These are phyloP conservation scores for Arrhamphus sclerolepis DNA, from an alignment of 2,797 vertebrate genomes.

Conservation along the genomic window DNA sequence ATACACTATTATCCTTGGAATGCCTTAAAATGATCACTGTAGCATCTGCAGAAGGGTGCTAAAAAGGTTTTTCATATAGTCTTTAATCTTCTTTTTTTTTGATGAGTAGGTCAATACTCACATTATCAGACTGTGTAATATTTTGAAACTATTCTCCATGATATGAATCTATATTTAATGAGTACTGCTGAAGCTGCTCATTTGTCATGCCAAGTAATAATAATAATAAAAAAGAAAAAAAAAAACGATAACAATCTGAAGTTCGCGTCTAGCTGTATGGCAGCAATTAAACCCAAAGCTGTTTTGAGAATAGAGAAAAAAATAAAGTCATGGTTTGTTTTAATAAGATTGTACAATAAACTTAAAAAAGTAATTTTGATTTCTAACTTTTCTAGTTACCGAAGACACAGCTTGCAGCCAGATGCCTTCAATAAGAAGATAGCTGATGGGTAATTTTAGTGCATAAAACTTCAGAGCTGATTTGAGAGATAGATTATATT, in stretches of 20 bases:
- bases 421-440: constrained; percentile 16
- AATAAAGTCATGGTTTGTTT: constrained; percentile 48
- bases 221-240: constrained; percentile 46
- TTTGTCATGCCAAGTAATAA: constrained; percentile 69
- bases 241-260: constrained; percentile 69
- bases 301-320: constrained; percentile 57
- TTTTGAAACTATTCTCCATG: constrained; percentile 40
- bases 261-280: constrained; percentile 43
- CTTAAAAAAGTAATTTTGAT: constrained; percentile 57
- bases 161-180: constrained; percentile 72
- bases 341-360: constrained; percentile 49
- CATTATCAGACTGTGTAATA: constrained; percentile 37
- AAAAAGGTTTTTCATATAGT: constrained; percentile 23
- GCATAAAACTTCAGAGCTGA: too few species aligned
- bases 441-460: constrained; percentile 23
- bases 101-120: constrained; percentile 39
- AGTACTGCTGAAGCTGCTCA: constrained; percentile 56
- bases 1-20: constrained; percentile 23
- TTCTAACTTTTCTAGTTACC: constrained; percentile 53
- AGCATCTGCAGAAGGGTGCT: constrained; percentile 2
- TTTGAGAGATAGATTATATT: too few species aligned
- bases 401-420: constrained; percentile 31
- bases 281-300: constrained; percentile 67
- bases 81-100: constrained; percentile 31
- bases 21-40: constrained; percentile 19